Evolutionary conservation across 92 coral and sea anemone genomes (phyloP).

Genomic region (Pocillopora meandrina): DNA sequence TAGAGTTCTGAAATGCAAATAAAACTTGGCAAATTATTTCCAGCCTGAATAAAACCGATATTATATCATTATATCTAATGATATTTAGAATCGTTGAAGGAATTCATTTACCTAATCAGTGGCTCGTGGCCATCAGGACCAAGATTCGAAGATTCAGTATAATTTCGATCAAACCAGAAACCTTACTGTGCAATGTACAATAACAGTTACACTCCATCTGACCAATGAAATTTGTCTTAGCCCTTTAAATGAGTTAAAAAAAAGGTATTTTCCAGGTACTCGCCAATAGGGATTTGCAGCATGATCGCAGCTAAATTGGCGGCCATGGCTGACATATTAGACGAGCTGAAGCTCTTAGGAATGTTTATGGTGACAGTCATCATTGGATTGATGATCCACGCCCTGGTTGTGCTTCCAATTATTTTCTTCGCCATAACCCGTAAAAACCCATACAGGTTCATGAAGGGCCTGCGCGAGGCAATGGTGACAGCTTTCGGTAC

Average conservation of each 20-base stretch:
- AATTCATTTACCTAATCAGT: too few relatives aligned
- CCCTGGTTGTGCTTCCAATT: conserved; percentile 60
- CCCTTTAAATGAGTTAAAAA: not conserved
- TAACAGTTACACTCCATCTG: not conserved
- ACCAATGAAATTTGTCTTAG: too few relatives aligned
- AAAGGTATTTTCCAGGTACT: conserved; percentile 56
- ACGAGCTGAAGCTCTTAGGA: conserved; percentile 63
- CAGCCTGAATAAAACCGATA: too few relatives aligned
- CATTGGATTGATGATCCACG: conserved; percentile 67
- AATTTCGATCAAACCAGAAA: too few relatives aligned
- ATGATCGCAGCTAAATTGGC: conserved; percentile 81
- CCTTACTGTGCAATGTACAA: not conserved
- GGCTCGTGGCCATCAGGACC: too few relatives aligned
- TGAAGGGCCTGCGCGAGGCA: conserved; percentile 77
- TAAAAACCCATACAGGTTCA: conserved; percentile 72
- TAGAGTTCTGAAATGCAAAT: too few relatives aligned
- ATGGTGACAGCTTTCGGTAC: conserved; percentile 89
- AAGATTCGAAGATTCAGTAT: too few relatives aligned
- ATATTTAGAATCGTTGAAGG: too few relatives aligned
- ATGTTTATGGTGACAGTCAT: conserved; percentile 85
- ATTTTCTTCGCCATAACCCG: conserved; percentile 68
- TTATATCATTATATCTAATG: too few relatives aligned
- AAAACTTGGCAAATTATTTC: too few relatives aligned
- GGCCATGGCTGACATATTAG: conserved; percentile 64
- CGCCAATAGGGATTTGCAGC: conserved; percentile 87